Conservation (phyloP, 2,113 vertebrate species). For the Procapra przewalskii region DNA sequence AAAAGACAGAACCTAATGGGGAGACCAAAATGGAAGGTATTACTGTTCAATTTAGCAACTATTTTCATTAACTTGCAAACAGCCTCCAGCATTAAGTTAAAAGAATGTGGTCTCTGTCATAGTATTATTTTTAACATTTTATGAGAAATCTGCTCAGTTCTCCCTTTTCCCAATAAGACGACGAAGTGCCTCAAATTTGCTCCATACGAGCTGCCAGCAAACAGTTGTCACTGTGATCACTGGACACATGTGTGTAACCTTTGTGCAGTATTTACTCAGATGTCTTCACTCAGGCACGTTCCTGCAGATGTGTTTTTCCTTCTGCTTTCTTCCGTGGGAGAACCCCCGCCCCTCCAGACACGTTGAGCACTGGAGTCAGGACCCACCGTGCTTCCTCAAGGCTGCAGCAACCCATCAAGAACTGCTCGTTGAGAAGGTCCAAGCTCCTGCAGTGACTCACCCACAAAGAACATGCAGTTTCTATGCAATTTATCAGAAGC, state of each 20-base stretch:
- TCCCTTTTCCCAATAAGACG: background rate
- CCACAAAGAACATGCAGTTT: background rate
- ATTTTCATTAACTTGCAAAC: background rate
- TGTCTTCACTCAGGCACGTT: conserved; percentile 18
- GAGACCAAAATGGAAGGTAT: background rate
- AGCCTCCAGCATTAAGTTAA: background rate
- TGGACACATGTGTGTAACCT: background rate
- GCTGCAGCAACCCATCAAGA: background rate
- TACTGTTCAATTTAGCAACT: background rate
- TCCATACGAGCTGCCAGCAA: conserved; percentile 27
- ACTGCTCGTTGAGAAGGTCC: background rate
- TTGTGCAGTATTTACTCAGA: background rate
- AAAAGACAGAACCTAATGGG: background rate
- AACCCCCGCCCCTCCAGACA: background rate
- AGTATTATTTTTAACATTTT: conserved; percentile 38
- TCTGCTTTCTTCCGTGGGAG: background rate
- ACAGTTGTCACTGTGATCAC: background rate
- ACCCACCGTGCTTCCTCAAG: background rate
- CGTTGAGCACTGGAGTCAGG: fast-evolving
- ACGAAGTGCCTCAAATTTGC: background rate
- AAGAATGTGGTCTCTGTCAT: background rate
- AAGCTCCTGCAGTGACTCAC: background rate
- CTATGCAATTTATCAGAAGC: background rate
- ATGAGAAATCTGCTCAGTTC: conserved; percentile 26
- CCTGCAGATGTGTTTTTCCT: background rate